A percentile compares a stretch with the other conserved stretches of the same genome.
Conservation (phyloP, 92 coral and sea anemone species). For the Actinernus sp. region DNA sequence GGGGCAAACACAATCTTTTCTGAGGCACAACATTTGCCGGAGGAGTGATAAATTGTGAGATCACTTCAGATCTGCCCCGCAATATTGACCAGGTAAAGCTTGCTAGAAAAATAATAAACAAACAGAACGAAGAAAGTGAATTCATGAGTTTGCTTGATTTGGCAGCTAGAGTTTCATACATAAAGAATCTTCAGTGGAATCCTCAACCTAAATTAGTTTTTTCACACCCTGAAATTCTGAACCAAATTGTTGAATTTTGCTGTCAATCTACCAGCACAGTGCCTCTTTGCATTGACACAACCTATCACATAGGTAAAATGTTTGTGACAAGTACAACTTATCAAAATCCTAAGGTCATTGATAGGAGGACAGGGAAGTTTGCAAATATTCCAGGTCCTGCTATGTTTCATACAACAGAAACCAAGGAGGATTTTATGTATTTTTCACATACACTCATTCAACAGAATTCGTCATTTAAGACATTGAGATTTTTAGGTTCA, state of each 20-base stretch:
- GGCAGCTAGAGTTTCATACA: background rate
- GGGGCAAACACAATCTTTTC: too few species aligned
- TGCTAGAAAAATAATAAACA: too few species aligned
- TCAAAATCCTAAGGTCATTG: slow-evolving; percentile 12
- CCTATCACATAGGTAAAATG: too few species aligned
- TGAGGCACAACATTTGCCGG: too few species aligned
- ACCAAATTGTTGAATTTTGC: slow-evolving; percentile 18
- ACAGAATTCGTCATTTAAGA: slow-evolving; percentile 9
- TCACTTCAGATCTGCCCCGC: too few species aligned
- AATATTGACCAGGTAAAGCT: too few species aligned
- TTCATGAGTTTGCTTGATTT: too few species aligned
- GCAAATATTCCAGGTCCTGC: slow-evolving; percentile 51
- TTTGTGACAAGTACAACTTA: slow-evolving; percentile 37
- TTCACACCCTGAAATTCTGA: slow-evolving; percentile 5
- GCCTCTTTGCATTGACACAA: slow-evolving; percentile 33
- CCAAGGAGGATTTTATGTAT: slow-evolving; percentile 4
- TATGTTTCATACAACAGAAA: slow-evolving; percentile 32
- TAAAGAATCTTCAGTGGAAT: slow-evolving; percentile 37
- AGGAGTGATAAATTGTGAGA: too few species aligned
- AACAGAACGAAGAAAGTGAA: too few species aligned
- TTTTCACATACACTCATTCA: slow-evolving; percentile 32
- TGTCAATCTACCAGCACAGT: slow-evolving; percentile 17
- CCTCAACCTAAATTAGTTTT: slow-evolving; percentile 39
- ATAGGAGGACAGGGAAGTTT: slow-evolving; percentile 8
- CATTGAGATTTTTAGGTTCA: slow-evolving; percentile 15